Conservation (phyloP, 2,888 invertebrate species). For the Bedellia somnulentella region DNA sequence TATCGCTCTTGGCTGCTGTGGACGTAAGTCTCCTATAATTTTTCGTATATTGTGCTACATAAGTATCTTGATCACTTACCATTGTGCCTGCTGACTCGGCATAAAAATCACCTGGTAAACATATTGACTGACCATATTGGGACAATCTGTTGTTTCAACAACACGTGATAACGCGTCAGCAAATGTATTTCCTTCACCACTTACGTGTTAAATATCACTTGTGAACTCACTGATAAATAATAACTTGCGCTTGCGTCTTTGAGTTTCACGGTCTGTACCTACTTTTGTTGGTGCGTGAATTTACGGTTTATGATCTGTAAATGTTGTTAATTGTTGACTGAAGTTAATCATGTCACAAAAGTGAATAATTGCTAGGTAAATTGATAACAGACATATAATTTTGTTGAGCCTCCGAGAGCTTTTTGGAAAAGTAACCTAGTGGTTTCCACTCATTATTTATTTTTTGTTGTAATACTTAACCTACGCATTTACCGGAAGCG, state of each 20-base stretch:
- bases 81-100: constrained; percentile 1
- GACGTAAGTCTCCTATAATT: constrained; percentile 5
- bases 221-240: constrained; percentile 10
- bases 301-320: constrained; percentile 6
- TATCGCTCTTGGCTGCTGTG: background rate
- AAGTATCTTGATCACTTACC: background rate
- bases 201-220: constrained; percentile 6
- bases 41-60: constrained; percentile 1
- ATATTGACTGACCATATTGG: constrained; percentile 9
- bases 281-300: constrained; percentile 6
- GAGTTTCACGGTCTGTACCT: constrained; percentile 6
- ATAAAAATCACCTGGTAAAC: constrained; percentile 12
- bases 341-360: background rate
- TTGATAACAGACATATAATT: background rate
- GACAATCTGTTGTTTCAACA: constrained; percentile 1
- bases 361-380: background rate
- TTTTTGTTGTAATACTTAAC: constrained; percentile 19
- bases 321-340: background rate
- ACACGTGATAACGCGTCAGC: constrained; percentile 5
- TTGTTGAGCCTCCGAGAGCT: background rate
- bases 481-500: constrained; percentile 14
- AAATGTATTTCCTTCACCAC: constrained; percentile 2
- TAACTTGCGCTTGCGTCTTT: constrained; percentile 8
- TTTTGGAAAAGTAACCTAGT: constrained; percentile 8
- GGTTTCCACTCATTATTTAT: constrained; percentile 8